Conservation (phyloP, 2,888 invertebrate species). For the Parthenolecanium corni region DNA sequence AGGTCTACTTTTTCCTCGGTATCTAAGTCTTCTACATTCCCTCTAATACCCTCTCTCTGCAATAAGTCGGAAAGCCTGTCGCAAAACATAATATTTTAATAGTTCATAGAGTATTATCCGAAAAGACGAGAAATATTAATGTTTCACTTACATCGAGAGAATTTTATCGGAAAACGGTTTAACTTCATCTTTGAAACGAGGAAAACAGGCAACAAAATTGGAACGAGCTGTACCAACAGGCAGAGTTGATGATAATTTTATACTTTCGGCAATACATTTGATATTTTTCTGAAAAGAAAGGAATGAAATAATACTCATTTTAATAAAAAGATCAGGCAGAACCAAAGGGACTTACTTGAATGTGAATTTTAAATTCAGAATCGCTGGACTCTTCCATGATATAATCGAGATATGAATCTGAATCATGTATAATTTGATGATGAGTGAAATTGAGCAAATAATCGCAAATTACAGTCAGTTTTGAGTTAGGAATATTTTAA, state of each 20-base stretch:
- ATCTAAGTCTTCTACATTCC: constrained; percentile 46
- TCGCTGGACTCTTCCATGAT: too few species aligned
- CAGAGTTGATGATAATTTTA: constrained; percentile 11
- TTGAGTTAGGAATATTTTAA: too few species aligned
- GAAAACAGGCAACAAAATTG: constrained; percentile 17
- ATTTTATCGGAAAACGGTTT: constrained; percentile 3
- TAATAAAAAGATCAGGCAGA: too few species aligned
- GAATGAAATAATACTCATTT: too few species aligned
- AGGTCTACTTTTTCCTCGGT: constrained; percentile 61
- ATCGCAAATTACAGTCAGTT: too few species aligned
- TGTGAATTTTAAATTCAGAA: too few species aligned
- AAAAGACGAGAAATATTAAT: neutral
- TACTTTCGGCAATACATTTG: constrained; percentile 9
- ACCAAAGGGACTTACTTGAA: too few species aligned
- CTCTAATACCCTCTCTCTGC: constrained; percentile 45
- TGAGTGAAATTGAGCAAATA: too few species aligned
- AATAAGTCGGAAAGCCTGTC: constrained; percentile 46
- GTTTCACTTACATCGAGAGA: constrained; percentile 4
- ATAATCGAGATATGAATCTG: too few species aligned
- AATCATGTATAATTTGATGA: too few species aligned
- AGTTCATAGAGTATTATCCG: neutral
- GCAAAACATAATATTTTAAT: neutral
- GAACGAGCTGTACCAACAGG: constrained; percentile 13
- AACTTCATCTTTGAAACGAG: neutral
- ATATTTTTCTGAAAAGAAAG: constrained; percentile 3